Percentiles rank a stretch among this genome's conserved stretches.
Conservation (phyloP, 2,888 invertebrate species). For the Patella depressa region DNA sequence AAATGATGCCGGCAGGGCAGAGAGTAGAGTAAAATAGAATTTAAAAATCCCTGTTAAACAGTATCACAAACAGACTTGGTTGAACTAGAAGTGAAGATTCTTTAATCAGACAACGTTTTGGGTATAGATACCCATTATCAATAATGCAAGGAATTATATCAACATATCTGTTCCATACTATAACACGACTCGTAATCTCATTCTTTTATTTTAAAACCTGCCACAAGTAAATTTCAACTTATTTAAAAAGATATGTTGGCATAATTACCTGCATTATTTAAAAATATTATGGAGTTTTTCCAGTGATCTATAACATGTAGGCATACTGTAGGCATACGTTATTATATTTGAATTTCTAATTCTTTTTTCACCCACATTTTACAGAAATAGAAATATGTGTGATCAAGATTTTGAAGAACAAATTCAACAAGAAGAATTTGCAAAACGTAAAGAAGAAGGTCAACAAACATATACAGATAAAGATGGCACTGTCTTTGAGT, state of each 20-base stretch:
- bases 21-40: too few species aligned
- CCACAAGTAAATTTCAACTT: background rate
- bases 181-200: background rate
- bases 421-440: conserved; percentile 70
- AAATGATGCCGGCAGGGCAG: too few species aligned
- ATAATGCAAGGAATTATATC: background rate
- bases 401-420: conserved; percentile 67
- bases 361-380: background rate
- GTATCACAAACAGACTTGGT: too few species aligned
- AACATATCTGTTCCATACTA: too few species aligned
- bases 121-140: too few species aligned
- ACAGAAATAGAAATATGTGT: conserved; percentile 33
- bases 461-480: conserved; percentile 60
- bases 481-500: conserved; percentile 92
- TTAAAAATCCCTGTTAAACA: too few species aligned
- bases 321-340: background rate
- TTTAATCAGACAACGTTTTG: too few species aligned
- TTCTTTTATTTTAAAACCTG: background rate
- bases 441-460: conserved; percentile 81
- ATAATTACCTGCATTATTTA: too few species aligned
- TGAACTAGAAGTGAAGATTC: too few species aligned
- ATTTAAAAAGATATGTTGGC: too few species aligned
- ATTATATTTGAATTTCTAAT: background rate
- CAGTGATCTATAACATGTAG: background rate
- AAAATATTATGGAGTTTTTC: too few species aligned